Conservation (phyloP, 2,113 vertebrate species). For the Chaetorhynchus papuensis region DNA sequence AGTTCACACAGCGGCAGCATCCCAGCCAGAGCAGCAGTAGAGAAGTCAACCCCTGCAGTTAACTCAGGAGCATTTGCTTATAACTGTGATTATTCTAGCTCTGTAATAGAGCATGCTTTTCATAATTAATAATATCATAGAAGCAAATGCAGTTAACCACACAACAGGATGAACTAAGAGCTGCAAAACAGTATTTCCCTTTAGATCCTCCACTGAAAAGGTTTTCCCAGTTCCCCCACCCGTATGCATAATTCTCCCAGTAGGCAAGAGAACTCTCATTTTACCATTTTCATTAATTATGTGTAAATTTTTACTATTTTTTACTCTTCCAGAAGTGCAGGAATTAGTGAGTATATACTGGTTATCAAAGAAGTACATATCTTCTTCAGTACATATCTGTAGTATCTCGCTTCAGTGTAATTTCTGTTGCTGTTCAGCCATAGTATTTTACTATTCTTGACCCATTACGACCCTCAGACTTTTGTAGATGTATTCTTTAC, state of each 20-base stretch:
- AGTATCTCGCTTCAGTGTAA: neutral
- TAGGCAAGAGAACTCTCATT: neutral
- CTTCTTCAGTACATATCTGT: neutral
- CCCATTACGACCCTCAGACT: neutral
- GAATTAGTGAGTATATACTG: neutral
- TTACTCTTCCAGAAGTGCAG: neutral
- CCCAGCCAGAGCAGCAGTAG: neutral
- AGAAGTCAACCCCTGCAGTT: neutral
- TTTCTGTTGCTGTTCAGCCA: neutral
- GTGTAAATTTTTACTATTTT: neutral
- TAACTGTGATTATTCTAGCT: neutral
- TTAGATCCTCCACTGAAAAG: neutral
- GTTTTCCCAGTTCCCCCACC: neutral
- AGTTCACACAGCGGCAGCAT: accelerated
- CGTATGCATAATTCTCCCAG: neutral
- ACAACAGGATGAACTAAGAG: neutral
- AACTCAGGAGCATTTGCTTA: neutral
- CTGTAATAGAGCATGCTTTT: neutral
- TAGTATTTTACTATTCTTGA: neutral
- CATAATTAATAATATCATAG: neutral
- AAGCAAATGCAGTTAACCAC: neutral
- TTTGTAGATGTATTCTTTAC: neutral
- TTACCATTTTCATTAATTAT: neutral
- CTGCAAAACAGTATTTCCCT: neutral
- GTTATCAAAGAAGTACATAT: neutral